These are phyloP conservation scores for Camptogramma bilineatum DNA, from an alignment of 2,888 invertebrate species.

Conservation along the genomic window DNA sequence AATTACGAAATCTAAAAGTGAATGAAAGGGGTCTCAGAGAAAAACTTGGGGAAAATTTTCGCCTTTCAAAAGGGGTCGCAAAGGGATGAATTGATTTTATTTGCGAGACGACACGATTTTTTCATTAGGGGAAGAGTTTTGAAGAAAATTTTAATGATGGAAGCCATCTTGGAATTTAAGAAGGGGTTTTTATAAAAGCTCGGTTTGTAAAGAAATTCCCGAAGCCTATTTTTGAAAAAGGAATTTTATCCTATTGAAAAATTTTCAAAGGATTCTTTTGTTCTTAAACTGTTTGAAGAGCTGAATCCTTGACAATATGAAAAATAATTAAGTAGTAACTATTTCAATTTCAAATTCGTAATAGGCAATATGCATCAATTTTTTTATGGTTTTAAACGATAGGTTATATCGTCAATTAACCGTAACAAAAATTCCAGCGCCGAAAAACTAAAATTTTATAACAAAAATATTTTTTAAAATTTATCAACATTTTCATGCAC, in stretches of 20 bases:
- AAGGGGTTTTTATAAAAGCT: slow-evolving; percentile 15
- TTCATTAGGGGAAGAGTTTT: slow-evolving; percentile 65
- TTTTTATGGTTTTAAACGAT: too few species aligned
- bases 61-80: slow-evolving; percentile 52
- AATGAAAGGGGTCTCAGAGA: slow-evolving; percentile 58
- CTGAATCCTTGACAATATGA: too few species aligned
- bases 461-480: too few species aligned
- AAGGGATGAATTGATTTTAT: slow-evolving; percentile 80
- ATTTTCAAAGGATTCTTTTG: neutral
- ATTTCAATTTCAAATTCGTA: too few species aligned
- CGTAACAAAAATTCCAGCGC: too few species aligned
- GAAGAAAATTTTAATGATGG: slow-evolving; percentile 51
- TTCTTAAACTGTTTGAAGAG: too few species aligned
- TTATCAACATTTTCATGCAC: too few species aligned
- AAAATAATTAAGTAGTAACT: too few species aligned
- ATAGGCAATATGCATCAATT: too few species aligned
- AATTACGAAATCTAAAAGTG: slow-evolving; percentile 65
- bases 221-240: slow-evolving; percentile 1
- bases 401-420: too few species aligned
- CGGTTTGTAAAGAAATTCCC: slow-evolving; percentile 20
- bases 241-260: neutral
- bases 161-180: slow-evolving; percentile 47
- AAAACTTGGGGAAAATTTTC: slow-evolving; percentile 73
- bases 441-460: too few species aligned
- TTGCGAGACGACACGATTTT: slow-evolving; percentile 82